Evolutionary conservation across 1,140 invertebrate genomes (phyloP).

Genomic region (Macrobrachium rosenbergii): DNA sequence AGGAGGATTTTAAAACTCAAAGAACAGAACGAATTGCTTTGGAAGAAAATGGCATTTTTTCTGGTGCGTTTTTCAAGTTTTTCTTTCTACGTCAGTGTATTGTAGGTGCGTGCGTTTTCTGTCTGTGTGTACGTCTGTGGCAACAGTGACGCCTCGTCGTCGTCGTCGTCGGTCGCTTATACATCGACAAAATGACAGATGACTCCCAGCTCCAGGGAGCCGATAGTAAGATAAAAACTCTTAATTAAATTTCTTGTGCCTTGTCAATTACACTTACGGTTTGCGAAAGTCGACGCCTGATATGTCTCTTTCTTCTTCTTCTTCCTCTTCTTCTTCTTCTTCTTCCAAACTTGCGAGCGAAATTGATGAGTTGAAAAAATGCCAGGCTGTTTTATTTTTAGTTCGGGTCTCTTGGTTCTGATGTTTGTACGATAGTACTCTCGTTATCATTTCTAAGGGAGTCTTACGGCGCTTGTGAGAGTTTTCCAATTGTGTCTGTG

Average conservation of each 20-base stretch:
- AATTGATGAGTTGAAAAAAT: conserved; percentile 44
- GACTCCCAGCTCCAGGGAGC: conserved; percentile 45
- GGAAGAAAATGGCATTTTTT: too few relatives aligned
- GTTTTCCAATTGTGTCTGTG: too few relatives aligned
- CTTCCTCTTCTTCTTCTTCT: too few relatives aligned
- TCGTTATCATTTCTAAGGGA: too few relatives aligned
- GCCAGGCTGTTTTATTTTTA: too few relatives aligned
- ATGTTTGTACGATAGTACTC: too few relatives aligned
- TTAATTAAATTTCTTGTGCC: conserved; percentile 61
- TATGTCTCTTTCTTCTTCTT: conserved; percentile 18
- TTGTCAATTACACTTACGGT: conserved; percentile 54
- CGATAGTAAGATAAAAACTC: conserved; percentile 63
- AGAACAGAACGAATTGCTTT: too few relatives aligned
- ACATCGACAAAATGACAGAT: conserved; percentile 63
- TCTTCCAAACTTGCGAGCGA: conserved; percentile 13
- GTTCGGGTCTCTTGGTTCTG: too few relatives aligned
- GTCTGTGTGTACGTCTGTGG: conserved; percentile 2
- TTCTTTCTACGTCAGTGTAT: conserved; percentile 5
- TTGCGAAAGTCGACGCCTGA: conserved; percentile 35
- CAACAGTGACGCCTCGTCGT: conserved; percentile 30
- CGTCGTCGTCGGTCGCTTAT: conserved; percentile 46
- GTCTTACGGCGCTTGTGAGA: too few relatives aligned
- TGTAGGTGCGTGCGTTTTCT: conserved; percentile 1
- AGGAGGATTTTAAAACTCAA: too few relatives aligned
- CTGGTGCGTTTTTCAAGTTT: neutral